These are phyloP conservation scores for Trimorus sp. DNA, from an alignment of 2,888 invertebrate genomes.

Conservation along the genomic window DNA sequence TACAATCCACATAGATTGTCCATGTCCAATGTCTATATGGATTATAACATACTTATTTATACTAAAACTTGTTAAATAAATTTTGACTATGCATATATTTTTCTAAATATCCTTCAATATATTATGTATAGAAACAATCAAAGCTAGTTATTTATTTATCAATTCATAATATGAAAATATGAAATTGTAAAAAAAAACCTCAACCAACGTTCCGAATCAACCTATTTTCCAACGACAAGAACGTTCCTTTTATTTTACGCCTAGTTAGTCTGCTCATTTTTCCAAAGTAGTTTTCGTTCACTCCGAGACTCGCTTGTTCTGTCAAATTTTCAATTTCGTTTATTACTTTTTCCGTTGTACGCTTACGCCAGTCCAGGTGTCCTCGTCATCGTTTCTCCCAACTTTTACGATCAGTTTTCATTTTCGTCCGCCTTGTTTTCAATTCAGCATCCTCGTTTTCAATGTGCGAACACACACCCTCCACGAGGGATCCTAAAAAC, in stretches of 20 bases:
- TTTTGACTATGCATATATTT: too few species aligned
- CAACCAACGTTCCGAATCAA: background rate
- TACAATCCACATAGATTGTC: too few species aligned
- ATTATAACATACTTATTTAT: too few species aligned
- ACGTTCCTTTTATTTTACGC: slow-evolving; percentile 5
- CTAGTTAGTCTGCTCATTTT: slow-evolving; percentile 27
- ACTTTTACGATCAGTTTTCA: too few species aligned
- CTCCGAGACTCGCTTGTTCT: slow-evolving; percentile 38
- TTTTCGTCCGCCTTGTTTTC: background rate
- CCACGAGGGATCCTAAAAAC: slow-evolving; percentile 69
- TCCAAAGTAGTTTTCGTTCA: slow-evolving; percentile 35
- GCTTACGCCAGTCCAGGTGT: slow-evolving; percentile 6
- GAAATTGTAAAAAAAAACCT: too few species aligned
- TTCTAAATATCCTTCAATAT: too few species aligned
- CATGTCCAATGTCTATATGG: too few species aligned
- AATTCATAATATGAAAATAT: too few species aligned
- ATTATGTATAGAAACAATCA: too few species aligned
- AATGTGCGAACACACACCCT: background rate
- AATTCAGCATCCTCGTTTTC: slow-evolving; percentile 17
- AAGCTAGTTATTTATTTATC: too few species aligned
- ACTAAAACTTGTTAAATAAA: too few species aligned
- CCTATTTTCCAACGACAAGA: slow-evolving; percentile 36
- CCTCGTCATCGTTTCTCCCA: too few species aligned
- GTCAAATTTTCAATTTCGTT: slow-evolving; percentile 40
- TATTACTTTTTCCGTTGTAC: slow-evolving; percentile 40